Evolutionary conservation across 2,888 invertebrate species (phyloP).

Genomic region (Dromius quadrimaculatus): DNA sequence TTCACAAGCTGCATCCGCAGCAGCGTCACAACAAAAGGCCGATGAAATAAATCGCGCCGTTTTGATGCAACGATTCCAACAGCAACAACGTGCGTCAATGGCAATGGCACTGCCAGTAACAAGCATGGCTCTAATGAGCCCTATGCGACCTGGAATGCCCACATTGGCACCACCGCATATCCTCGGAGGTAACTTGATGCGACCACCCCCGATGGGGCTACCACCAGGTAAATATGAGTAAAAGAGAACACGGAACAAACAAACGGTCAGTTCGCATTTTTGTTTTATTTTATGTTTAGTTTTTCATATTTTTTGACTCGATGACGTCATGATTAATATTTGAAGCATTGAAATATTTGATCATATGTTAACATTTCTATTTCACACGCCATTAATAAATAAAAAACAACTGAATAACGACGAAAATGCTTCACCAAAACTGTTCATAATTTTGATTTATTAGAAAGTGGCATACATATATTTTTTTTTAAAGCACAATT

Average conservation of each 20-base stretch:
- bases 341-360: neutral
- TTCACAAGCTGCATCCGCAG: constrained; percentile 66
- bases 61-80: constrained; percentile 67
- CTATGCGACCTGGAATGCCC: constrained; percentile 68
- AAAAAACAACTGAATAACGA: no score
- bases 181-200: constrained; percentile 74
- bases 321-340: no score
- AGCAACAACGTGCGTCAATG: constrained; percentile 66
- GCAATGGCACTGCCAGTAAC: constrained; percentile 67
- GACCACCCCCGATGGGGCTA: constrained; percentile 75
- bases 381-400: neutral
- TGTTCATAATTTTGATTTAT: no score
- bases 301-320: no score
- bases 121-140: constrained; percentile 69
- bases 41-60: constrained; percentile 64
- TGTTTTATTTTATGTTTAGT: constrained; percentile 25
- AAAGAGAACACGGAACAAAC: neutral
- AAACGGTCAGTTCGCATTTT: constrained; percentile 36
- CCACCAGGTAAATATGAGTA: constrained; percentile 72
- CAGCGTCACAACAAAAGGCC: constrained; percentile 66
- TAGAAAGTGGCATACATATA: no score
- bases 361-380: constrained; percentile 9
- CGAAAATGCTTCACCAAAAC: no score
- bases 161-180: constrained; percentile 69
- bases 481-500: no score